A percentile compares a stretch with the other conserved stretches of the same genome.
phyloP scores from a whole-genome alignment of 2,888 invertebrate species.

The Luperina nickerlii region DNA sequence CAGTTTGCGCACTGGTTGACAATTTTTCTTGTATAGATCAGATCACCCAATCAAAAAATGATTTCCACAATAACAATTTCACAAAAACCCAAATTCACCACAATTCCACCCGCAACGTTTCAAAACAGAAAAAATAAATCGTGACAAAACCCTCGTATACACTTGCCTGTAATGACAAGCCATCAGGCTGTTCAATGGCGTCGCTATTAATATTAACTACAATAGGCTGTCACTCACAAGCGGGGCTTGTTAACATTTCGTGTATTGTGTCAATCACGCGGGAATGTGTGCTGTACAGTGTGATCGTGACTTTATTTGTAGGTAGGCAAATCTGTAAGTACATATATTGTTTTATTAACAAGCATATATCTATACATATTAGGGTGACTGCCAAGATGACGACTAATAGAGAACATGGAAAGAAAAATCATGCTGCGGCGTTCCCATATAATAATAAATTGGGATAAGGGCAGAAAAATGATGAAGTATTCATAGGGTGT shows the following conservation, averaged over 20 bases:
- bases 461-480: no score
- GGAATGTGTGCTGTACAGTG: constrained; percentile 33
- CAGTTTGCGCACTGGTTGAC: no score
- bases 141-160: constrained; percentile 40
- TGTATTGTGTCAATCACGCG: constrained; percentile 55
- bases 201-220: constrained; percentile 58
- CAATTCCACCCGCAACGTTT: not conserved
- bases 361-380: not conserved
- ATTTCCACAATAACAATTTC: not conserved
- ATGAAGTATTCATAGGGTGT: no score
- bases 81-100: not conserved
- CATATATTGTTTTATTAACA: not conserved
- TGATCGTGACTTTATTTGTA: constrained; percentile 27
- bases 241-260: constrained; percentile 57
- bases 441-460: no score
- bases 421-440: no score
- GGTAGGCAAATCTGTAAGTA: constrained; percentile 4
- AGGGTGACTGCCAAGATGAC: not conserved
- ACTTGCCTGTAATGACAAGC: constrained; percentile 55
- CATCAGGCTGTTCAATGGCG: constrained; percentile 54
- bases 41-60: not conserved
- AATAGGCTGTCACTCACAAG: constrained; percentile 59
- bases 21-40: not conserved
- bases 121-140: constrained; percentile 12
- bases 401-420: no score